These are phyloP conservation scores for Drosophila watanabei DNA, from an alignment of 1,140 invertebrate species.

Conservation along the genomic window DNA sequence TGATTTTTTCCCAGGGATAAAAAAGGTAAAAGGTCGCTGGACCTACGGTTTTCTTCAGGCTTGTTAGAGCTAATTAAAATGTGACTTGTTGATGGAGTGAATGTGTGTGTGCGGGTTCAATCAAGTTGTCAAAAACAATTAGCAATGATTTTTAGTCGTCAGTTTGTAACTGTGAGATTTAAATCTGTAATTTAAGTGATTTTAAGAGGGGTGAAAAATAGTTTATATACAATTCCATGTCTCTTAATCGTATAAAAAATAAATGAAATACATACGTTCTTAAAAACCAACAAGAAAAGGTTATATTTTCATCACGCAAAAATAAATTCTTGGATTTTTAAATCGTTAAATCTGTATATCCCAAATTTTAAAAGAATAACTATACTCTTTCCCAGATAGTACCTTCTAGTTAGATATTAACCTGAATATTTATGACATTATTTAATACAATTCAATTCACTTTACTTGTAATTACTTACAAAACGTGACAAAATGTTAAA, in stretches of 20 bases:
- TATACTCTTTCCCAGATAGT: neutral
- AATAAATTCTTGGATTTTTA: too few relatives aligned
- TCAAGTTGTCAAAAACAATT: conserved; percentile 46
- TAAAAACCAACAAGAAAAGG: too few relatives aligned
- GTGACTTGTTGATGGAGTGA: conserved; percentile 55
- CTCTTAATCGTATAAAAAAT: too few relatives aligned
- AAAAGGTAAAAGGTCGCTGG: conserved; percentile 56
- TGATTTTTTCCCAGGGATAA: conserved; percentile 49
- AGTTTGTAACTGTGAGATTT: neutral
- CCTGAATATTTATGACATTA: neutral
- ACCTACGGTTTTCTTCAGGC: conserved; percentile 33
- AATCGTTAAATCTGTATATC: too few relatives aligned
- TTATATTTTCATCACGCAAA: too few relatives aligned
- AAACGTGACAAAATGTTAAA: conserved; percentile 1
- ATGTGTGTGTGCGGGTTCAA: conserved; percentile 22
- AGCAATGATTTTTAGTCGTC: conserved; percentile 20
- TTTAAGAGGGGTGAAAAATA: neutral
- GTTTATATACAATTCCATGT: neutral
- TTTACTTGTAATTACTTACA: neutral
- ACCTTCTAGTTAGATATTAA: neutral
- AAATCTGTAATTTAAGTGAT: neutral
- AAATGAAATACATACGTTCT: too few relatives aligned
- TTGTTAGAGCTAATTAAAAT: conserved; percentile 78
- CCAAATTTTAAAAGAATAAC: too few relatives aligned
- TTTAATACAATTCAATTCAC: neutral